These are phyloP conservation scores for Borostomias antarcticus DNA, from an alignment of 2,797 vertebrate species.

Conservation along the genomic window DNA sequence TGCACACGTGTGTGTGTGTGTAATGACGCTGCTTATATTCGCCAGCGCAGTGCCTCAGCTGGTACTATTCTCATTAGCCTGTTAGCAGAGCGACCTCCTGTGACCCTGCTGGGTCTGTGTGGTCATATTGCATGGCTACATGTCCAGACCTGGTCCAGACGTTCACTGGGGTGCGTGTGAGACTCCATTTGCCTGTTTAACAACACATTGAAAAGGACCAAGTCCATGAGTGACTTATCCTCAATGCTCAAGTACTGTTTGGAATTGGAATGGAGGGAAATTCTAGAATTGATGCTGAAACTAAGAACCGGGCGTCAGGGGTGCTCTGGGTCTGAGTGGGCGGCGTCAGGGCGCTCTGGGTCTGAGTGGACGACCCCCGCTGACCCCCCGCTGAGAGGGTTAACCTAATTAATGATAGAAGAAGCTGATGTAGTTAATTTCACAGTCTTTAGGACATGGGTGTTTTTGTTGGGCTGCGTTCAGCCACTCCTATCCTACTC, in stretches of 20 bases:
- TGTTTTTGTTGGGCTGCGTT: slow-evolving; percentile 57
- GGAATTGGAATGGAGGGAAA: too few species aligned
- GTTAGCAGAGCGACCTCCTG: not conserved
- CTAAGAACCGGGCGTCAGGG: too few species aligned
- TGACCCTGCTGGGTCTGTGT: not conserved
- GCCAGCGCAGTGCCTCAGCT: not conserved
- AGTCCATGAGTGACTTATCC: too few species aligned
- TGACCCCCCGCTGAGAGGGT: slow-evolving; percentile 44
- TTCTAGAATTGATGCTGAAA: too few species aligned
- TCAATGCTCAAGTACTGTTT: too few species aligned
- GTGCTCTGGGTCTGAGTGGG: too few species aligned
- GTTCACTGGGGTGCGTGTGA: too few species aligned
- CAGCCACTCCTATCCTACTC: slow-evolving; percentile 23
- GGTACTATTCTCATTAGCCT: not conserved
- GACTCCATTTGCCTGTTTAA: too few species aligned
- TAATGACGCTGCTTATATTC: not conserved
- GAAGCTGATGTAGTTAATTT: slow-evolving; percentile 46
- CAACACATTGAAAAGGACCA: too few species aligned
- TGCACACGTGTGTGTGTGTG: slow-evolving; percentile 1
- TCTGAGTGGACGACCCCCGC: too few species aligned
- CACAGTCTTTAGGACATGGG: slow-evolving; percentile 24
- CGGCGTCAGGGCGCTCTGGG: too few species aligned
- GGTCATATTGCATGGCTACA: not conserved
- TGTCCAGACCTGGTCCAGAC: too few species aligned
- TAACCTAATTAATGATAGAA: slow-evolving; percentile 53